Percentiles rank a stretch among this genome's conserved stretches.
phyloP scores from a whole-genome alignment of 30 jellyfish, hydroid and myxozoan genomes.

The Chironex yamaguchii region DNA sequence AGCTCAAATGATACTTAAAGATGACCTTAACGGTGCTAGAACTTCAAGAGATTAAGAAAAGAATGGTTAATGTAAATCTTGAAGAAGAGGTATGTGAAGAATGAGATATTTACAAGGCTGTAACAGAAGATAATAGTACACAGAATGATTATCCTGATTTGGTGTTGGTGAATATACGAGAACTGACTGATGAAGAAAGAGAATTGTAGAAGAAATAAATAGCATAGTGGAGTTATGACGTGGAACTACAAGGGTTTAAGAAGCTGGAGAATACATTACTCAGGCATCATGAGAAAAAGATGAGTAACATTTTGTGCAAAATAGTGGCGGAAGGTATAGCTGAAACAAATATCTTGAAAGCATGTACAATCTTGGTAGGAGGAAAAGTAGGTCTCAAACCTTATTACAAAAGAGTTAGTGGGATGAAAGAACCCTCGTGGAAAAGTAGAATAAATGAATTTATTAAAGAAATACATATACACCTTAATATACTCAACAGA shows the following conservation, averaged over 20 bases:
- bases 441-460: too few species aligned
- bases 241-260: constrained; percentile 14
- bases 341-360: constrained; percentile 7
- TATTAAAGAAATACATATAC: too few species aligned
- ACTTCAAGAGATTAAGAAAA: neutral
- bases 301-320: too few species aligned
- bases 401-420: constrained; percentile 10
- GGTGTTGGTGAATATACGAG: constrained; percentile 26
- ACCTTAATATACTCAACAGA: too few species aligned
- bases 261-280: too few species aligned
- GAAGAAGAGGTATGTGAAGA: constrained; percentile 10
- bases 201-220: neutral
- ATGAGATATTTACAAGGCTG: constrained; percentile 18
- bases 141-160: neutral
- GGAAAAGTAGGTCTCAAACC: constrained; percentile 7
- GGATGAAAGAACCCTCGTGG: too few species aligned
- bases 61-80: constrained; percentile 16
- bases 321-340: neutral
- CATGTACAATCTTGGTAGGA: constrained; percentile 28
- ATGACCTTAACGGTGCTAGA: neutral
- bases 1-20: neutral
- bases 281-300: too few species aligned
- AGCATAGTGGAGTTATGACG: constrained; percentile 23
- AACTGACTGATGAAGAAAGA: constrained; percentile 17
- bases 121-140: constrained; percentile 9